A percentile compares a stretch with the other conserved stretches of the same genome.
Evolutionary conservation across 2,113 vertebrate species (phyloP).

Genomic region (Anguilla rostrata): DNA sequence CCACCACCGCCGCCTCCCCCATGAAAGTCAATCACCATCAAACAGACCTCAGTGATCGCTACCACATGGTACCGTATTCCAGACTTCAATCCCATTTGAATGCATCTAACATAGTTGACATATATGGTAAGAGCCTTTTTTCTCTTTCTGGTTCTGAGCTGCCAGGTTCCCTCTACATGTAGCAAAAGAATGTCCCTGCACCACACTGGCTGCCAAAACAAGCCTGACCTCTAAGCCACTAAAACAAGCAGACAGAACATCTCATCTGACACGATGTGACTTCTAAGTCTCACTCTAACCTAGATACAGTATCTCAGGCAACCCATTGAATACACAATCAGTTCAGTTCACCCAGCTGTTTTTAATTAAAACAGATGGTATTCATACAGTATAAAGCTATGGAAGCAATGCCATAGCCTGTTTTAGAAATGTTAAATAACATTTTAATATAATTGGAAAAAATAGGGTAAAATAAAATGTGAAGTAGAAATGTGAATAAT

Average conservation of each 20-base stretch:
- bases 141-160: not conserved
- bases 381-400: not conserved
- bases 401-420: not conserved
- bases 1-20: not conserved
- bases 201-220: not conserved
- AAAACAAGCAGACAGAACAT: not conserved
- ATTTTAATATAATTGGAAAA: not conserved
- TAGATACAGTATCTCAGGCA: not conserved
- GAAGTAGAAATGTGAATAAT: not conserved
- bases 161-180: not conserved
- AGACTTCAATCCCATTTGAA: not conserved
- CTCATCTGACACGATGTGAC: not conserved
- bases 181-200: not conserved
- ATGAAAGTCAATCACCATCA: not conserved
- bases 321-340: not conserved
- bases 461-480: not conserved
- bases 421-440: not conserved
- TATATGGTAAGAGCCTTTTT: not conserved
- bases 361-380: not conserved
- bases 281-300: not conserved
- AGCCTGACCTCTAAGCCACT: not conserved
- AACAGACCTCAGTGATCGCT: not conserved
- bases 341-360: not conserved
- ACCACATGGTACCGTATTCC: slow-evolving; percentile 1
- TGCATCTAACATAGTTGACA: not conserved